Evolutionary conservation across 2,113 vertebrate genomes (phyloP).

Genomic region (Scopus umbretta): DNA sequence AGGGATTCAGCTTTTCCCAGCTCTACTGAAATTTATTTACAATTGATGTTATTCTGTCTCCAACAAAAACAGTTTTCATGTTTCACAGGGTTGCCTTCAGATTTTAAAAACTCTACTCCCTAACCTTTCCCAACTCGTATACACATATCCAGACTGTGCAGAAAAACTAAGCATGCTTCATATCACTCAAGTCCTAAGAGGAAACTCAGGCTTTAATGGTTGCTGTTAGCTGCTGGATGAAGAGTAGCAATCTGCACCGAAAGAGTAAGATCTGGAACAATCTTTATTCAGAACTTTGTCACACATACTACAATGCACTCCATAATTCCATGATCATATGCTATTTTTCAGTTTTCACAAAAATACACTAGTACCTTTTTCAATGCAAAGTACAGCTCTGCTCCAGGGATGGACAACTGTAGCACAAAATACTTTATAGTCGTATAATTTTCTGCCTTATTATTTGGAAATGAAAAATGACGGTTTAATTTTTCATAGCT

Average conservation of each 20-base stretch:
- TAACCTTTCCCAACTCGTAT: neutral
- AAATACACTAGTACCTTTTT: neutral
- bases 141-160: neutral
- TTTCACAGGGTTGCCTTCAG: neutral
- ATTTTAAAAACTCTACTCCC: neutral
- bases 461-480: neutral
- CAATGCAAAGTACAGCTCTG: neutral
- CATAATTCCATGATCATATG: neutral
- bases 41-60: neutral
- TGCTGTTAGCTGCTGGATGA: neutral
- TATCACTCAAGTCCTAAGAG: neutral
- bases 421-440: neutral
- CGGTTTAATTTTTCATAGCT: neutral
- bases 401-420: neutral
- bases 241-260: neutral
- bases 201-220: neutral
- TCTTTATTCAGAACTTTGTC: neutral
- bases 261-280: neutral
- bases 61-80: neutral
- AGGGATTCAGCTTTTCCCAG: neutral
- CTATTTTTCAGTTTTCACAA: neutral
- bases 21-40: neutral
- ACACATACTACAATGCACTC: fast-evolving
- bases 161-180: neutral
- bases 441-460: neutral